Evolutionary conservation across 2,888 invertebrate genomes (phyloP), one percentile per base, ranked within the genome.

Genomic region (Scelioninae gen. 2): DNA sequence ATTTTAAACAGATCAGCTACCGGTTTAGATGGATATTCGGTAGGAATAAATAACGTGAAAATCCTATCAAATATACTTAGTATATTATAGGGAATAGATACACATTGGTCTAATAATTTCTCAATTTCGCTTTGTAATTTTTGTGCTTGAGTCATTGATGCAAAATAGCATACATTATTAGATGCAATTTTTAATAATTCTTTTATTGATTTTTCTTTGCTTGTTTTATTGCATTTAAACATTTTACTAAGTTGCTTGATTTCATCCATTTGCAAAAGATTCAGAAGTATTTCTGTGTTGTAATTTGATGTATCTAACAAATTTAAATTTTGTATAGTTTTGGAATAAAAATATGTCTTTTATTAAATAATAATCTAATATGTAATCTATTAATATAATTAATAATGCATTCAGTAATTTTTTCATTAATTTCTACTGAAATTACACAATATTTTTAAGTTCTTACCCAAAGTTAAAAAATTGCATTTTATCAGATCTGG

Each of bases 11-110:
- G 65, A 15, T 83, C 82, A 7, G 75, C 13, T 2, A 82, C 65
- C 4, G 55, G 73, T 55, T 80, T 76, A 9, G 72, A n/a, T 2
- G 82, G 79, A 69, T 83, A 80, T 64, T 79, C 81, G 48, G 78
- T 63, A 2, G 86, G 86, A 4, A 80, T 65, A 2, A 84, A 76
- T 2, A 86, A 71, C 3, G 80, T 80, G 4, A 84, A 61, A 50
- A 85, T 77, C 67, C 78, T 78, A 4, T 84, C 74, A 35, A 85
- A 72, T 31, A 84, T 58, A 57, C 63, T 53, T 31, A 78, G 68
- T 1, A 80, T 74, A 10, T 46, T 64, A 0, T 73, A n/a, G 2
- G 79, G 65, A n/a, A 86, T 58, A 19, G 72, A 37, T 31, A 84
- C 52, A 50, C 83, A 84, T 3, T 50, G 41, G 0, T 81, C 81